Percentiles rank a stretch among this genome's conserved stretches.
Evolutionary conservation across 1,140 invertebrate species (phyloP).

Genomic region (Eulimnadia texana): DNA sequence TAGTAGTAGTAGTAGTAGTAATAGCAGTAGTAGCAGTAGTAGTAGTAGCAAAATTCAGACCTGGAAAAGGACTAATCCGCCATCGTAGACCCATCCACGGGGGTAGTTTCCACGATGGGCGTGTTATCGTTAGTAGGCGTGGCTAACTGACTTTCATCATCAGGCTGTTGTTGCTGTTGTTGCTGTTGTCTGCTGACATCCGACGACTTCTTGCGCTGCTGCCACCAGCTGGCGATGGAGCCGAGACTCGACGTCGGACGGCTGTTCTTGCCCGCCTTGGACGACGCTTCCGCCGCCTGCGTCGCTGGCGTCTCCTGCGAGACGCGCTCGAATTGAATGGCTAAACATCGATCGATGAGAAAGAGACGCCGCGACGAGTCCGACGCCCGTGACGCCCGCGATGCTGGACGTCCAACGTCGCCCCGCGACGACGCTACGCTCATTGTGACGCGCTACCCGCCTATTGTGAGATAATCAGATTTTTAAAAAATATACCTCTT

Average conservation of each 20-base stretch:
- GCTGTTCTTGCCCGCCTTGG: not conserved
- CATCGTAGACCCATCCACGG: slow-evolving; percentile 8
- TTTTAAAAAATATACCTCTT: not conserved
- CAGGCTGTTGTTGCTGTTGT: not conserved
- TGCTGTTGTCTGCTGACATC: not conserved
- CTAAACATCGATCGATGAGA: slow-evolving; percentile 3
- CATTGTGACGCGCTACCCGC: not conserved
- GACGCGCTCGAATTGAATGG: slow-evolving; percentile 7
- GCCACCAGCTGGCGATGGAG: not conserved
- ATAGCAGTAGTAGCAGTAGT: too few relatives aligned
- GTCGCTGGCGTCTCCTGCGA: not conserved
- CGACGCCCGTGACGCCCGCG: not conserved
- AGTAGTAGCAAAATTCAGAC: too few relatives aligned
- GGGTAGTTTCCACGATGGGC: not conserved
- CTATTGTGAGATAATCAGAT: not conserved
- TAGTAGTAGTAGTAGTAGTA: too few relatives aligned
- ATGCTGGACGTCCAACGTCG: slow-evolving; percentile 3
- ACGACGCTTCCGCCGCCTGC: not conserved
- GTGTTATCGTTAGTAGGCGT: too few relatives aligned
- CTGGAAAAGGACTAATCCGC: slow-evolving; percentile 6
- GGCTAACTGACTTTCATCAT: not conserved
- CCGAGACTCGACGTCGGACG: not conserved
- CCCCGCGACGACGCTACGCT: slow-evolving; percentile 6
- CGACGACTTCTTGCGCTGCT: not conserved
- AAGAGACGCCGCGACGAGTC: not conserved